A percentile compares a stretch with the other conserved stretches of the same genome.
Evolutionary conservation across 2,797 vertebrate genomes (phyloP).

Genomic region (Esox lucius): DNA sequence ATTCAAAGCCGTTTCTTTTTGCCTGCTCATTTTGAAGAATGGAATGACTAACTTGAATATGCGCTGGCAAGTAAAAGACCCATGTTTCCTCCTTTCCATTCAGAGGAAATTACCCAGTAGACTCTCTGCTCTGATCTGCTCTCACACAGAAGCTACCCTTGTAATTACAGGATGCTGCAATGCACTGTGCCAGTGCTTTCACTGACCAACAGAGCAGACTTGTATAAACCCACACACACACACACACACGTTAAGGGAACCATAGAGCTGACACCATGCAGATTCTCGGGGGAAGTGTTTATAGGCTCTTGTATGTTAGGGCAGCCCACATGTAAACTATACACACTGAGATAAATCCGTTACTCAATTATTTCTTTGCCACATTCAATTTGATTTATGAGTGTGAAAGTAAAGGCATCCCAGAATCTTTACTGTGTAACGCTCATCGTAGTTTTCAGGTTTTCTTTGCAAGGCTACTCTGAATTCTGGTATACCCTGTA

Average conservation of each 20-base stretch:
- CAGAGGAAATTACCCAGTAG: slow-evolving; percentile 67
- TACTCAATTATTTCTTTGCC: slow-evolving; percentile 33
- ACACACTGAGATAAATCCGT: slow-evolving; percentile 49
- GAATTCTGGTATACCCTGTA: slow-evolving; percentile 53
- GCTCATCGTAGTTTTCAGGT: slow-evolving; percentile 24
- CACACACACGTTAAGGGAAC: not conserved
- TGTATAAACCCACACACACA: slow-evolving; percentile 1
- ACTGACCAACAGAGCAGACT: slow-evolving; percentile 41
- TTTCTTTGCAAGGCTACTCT: slow-evolving; percentile 24
- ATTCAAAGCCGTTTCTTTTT: slow-evolving; percentile 5
- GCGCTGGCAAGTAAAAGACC: slow-evolving; percentile 57
- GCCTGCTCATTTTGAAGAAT: slow-evolving; percentile 31
- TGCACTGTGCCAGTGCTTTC: slow-evolving; percentile 16
- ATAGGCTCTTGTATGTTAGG: slow-evolving; percentile 14
- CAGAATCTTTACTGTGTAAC: slow-evolving; percentile 24
- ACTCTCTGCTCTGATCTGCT: slow-evolving; percentile 52
- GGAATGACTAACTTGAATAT: slow-evolving; percentile 54
- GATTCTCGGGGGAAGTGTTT: slow-evolving; percentile 12
- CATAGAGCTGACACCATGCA: not conserved
- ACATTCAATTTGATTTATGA: slow-evolving; percentile 8
- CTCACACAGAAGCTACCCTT: slow-evolving; percentile 55
- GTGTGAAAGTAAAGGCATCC: slow-evolving; percentile 29
- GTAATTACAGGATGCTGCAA: slow-evolving; percentile 66
- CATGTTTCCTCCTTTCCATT: slow-evolving; percentile 59
- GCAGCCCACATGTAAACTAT: slow-evolving; percentile 38